Evolutionary conservation across 2,888 invertebrate genomes (phyloP), one percentile per base, ranked within the genome.

Genomic region (Drosophila sordidula): DNA sequence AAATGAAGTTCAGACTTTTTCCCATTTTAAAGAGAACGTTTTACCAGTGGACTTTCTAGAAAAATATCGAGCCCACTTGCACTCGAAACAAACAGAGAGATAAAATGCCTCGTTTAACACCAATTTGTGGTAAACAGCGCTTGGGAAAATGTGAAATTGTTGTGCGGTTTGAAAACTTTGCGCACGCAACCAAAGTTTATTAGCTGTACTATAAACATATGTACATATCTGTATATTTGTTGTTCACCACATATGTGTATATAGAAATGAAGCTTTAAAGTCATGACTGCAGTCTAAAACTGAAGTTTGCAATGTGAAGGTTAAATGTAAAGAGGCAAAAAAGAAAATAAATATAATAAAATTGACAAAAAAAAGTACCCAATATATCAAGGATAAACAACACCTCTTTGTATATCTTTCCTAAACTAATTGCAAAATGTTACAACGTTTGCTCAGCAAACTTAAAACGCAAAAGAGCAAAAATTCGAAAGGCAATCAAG

Each of bases 161-260:
- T 44, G 11, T 84, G 84, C 47, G 81, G 86, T 82, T 82, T 71
- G 9, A 29, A 58, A 64, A 50, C 45, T 71, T 72, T 77, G 72
- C 80, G 26, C 79, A 81, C 79, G 82, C 70, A 50, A 46, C 63
- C 49, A 61, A 16, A n/a, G 25, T 25, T 26, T n/a, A 16, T 41
- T 22, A 36, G 9, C n/a, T 22, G 1, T 8, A 47, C 12, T 39
- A 26, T 16, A 46, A 5, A 12, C 5, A 41, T 34, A 14, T 6
- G 32, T 14, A 26, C 29, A 29, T 41, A 18, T 18, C 11, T 11
- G 2, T 16, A 26, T n/a, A 51, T 18, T 22, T 42, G 12, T 5
- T 38, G 36, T 44, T 14, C 14, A 22, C 12, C 16, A 26, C 5
- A 14, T 18, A 2, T 29, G 6, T 66, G 41, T 47, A 75, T 61